Conservation (phyloP, 2,113 vertebrate genomes). For the Hippoglossus stenolepis region DNA sequence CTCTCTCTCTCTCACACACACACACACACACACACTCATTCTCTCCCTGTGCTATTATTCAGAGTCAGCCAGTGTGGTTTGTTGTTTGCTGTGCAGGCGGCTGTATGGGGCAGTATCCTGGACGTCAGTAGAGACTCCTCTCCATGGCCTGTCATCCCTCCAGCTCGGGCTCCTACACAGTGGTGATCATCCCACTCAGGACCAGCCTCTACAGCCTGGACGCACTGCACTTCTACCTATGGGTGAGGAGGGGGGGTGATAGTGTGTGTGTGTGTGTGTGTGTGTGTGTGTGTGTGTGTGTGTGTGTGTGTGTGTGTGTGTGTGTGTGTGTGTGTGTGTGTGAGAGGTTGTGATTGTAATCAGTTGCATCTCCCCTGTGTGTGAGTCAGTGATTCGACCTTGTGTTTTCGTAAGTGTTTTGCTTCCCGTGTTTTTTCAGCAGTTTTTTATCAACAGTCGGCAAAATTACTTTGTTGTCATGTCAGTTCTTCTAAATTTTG, state of each 20-base stretch:
- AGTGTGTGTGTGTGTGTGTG: conserved; percentile 4
- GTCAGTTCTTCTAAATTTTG: no score
- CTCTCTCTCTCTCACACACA: conserved; percentile 12
- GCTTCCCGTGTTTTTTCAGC: neutral
- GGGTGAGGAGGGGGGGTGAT: conserved; percentile 70
- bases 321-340: conserved; percentile 3
- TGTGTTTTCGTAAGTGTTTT: neutral
- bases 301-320: conserved; percentile 3
- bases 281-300: conserved; percentile 3
- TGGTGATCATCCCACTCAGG: conserved; percentile 80
- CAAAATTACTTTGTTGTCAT: no score
- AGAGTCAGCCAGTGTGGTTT: conserved; percentile 31
- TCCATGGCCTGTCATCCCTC: conserved; percentile 68
- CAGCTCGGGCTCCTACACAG: conserved; percentile 73
- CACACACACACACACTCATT: conserved; percentile 8
- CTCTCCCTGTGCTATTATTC: conserved; percentile 48
- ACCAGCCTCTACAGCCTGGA: conserved; percentile 78
- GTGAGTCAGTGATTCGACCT: conserved; percentile 4
- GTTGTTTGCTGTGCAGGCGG: conserved; percentile 48
- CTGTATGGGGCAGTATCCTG: conserved; percentile 47
- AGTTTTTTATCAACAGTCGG: neutral
- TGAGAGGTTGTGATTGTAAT: conserved; percentile 2
- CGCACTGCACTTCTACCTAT: conserved; percentile 80
- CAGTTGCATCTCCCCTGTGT: neutral
- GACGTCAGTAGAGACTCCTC: conserved; percentile 37